These are phyloP conservation scores for Lordiphosa andalusiaca DNA, from an alignment of 2,888 invertebrate genomes.

Conservation along the genomic window DNA sequence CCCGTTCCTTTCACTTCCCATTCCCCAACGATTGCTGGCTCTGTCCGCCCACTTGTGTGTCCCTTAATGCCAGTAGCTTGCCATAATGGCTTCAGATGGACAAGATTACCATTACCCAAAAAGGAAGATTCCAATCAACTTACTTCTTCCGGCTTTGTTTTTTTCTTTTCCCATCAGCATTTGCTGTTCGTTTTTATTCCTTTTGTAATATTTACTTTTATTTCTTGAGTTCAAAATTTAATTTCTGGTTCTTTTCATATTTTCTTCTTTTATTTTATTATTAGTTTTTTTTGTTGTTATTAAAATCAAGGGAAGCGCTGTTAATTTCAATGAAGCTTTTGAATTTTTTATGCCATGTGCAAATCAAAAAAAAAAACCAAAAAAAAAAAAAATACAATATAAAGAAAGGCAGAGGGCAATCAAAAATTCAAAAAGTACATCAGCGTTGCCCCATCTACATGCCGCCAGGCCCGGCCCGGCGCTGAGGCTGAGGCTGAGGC, in stretches of 20 bases:
- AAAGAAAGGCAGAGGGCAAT: conserved; percentile 11
- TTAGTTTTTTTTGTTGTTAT: neutral
- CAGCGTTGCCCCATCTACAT: neutral
- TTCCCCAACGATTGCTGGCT: too few relatives aligned
- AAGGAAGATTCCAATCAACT: too few relatives aligned
- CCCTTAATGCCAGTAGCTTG: too few relatives aligned
- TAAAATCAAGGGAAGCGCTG: conserved; percentile 6
- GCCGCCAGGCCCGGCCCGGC: neutral
- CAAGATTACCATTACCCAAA: too few relatives aligned
- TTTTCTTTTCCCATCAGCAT: too few relatives aligned
- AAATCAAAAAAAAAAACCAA: neutral
- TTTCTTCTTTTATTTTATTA: neutral
- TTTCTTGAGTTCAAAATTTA: conserved; percentile 9
- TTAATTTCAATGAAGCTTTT: conserved; percentile 18
- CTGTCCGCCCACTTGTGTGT: too few relatives aligned
- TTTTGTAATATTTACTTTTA: conserved; percentile 1
- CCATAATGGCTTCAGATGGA: too few relatives aligned
- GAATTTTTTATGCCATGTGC: conserved; percentile 16
- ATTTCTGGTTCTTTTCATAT: conserved; percentile 3
- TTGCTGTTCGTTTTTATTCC: neutral
- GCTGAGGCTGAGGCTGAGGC: too few relatives aligned
- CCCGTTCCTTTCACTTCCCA: too few relatives aligned
- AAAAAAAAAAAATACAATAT: too few relatives aligned
- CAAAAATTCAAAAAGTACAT: conserved; percentile 20
- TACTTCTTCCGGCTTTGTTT: too few relatives aligned